Evolutionary conservation across 2,888 invertebrate species (phyloP), one percentile per base, ranked within the genome.

Genomic region (Metacarcinus magister): DNA sequence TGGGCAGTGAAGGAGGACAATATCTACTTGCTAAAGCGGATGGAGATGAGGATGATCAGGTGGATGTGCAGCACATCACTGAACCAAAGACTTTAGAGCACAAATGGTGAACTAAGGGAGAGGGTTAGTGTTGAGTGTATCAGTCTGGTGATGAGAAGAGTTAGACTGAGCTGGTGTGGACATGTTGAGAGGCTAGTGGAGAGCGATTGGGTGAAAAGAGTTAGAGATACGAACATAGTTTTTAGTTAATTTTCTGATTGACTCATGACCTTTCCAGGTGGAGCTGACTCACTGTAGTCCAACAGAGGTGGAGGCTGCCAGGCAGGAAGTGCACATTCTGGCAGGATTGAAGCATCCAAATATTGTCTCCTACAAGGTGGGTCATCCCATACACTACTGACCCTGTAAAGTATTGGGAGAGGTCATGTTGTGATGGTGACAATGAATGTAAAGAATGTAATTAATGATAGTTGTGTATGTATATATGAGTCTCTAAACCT

Each of bases 281-380:
- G 94, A 95, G 7, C 48, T 96, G 32, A 48, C 87, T 5, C 92
- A 92, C 13, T 94, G 92, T 28, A 92, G 75, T 23, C 2, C 46
- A 13, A 54, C 90, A 23, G 94, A 95, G 46, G 95, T 89, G 39
- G 95, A 96, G 94, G 44, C 89, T 39, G 95, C 96, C 60, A 89
- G 95, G 54, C 94, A 94, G 92, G 96, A 96, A 48, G 96, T 96
- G 16, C 67, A 39, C 16, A 94, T 96, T n/a, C 67, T 96, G 48
- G 94, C 95, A n/a, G 67, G 94, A 4, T 28, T 96, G 44, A 95
- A 28, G 48, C 96, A 96, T 60, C 96, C 96, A 28, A 96, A 96
- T 54, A 96, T 96, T 94, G 96, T 96, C 3, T 96, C 96, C 7
- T 96, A 96, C n/a, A 96, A 96, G 96, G 96, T 96, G 90, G 2